These are phyloP conservation scores for Mastomys natalensis DNA, from an alignment of 2,113 vertebrate species.

Conservation along the genomic window DNA sequence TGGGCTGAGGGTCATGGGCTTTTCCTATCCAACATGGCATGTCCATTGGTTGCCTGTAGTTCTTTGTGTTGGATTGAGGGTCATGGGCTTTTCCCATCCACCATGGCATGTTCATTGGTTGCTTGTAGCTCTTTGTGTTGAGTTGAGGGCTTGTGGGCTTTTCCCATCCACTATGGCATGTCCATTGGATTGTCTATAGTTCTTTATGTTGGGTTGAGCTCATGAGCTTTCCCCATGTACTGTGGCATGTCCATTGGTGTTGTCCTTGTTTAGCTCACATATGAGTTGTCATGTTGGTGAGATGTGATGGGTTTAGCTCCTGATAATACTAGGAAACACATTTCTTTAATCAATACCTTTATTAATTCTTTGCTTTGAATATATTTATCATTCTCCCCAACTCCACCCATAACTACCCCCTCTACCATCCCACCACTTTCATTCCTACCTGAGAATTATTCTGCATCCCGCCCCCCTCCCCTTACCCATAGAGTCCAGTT, in stretches of 20 bases:
- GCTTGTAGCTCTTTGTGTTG: too few relatives aligned
- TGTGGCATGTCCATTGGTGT: not conserved
- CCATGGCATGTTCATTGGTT: not conserved
- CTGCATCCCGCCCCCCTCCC: accelerated
- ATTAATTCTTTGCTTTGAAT: not conserved
- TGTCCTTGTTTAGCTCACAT: not conserved
- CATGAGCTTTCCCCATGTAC: not conserved
- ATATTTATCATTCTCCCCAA: not conserved
- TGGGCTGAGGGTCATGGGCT: too few relatives aligned
- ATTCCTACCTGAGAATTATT: not conserved
- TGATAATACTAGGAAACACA: not conserved
- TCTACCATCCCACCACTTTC: not conserved
- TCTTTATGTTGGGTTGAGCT: not conserved
- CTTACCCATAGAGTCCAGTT: not conserved
- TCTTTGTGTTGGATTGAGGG: not conserved
- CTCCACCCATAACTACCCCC: too few relatives aligned
- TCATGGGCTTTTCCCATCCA: not conserved
- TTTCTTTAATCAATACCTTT: not conserved
- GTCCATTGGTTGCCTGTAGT: not conserved
- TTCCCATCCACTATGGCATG: too few relatives aligned
- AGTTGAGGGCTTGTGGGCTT: too few relatives aligned
- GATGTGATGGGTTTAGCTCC: not conserved
- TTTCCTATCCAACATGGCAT: too few relatives aligned
- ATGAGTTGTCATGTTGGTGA: not conserved
- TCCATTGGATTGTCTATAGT: not conserved